Conservation (phyloP, 37 sponge, comb jelly and placozoan genomes). For the Diacarnus erythraeanus region DNA sequence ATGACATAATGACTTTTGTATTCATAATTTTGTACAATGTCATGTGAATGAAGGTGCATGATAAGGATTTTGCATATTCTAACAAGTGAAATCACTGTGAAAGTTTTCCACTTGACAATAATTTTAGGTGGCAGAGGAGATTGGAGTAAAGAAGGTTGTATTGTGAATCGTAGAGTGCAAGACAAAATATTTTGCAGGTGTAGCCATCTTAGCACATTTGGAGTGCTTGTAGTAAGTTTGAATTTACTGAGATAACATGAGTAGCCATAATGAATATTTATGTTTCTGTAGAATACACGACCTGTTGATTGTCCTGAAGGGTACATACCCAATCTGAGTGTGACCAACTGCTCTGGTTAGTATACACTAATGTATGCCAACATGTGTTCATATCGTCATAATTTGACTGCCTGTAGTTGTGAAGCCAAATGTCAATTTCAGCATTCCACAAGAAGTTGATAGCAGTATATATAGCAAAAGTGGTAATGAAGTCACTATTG, state of each 20-base stretch:
- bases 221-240: slow-evolving; percentile 25
- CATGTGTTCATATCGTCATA: not conserved
- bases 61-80: no score
- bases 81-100: no score
- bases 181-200: slow-evolving; percentile 16
- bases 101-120: not conserved
- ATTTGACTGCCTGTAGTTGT: not conserved
- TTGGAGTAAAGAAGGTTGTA: slow-evolving; percentile 29
- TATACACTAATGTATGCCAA: not conserved
- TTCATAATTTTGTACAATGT: no score
- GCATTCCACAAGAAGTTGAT: not conserved
- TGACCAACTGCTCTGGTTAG: slow-evolving; percentile 6
- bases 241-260: not conserved
- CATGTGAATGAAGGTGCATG: no score
- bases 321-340: not conserved
- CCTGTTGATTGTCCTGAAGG: slow-evolving; percentile 9
- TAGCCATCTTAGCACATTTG: slow-evolving; percentile 31
- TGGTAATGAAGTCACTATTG: not conserved
- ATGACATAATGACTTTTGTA: no score
- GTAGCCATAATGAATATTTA: not conserved
- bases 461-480: not conserved
- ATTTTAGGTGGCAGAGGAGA: slow-evolving; percentile 1
- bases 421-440: not conserved
- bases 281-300: slow-evolving; percentile 20
- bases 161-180: not conserved